Evolutionary conservation across 2,888 invertebrate genomes (phyloP).

Genomic region (Aleiodes alternator): DNA sequence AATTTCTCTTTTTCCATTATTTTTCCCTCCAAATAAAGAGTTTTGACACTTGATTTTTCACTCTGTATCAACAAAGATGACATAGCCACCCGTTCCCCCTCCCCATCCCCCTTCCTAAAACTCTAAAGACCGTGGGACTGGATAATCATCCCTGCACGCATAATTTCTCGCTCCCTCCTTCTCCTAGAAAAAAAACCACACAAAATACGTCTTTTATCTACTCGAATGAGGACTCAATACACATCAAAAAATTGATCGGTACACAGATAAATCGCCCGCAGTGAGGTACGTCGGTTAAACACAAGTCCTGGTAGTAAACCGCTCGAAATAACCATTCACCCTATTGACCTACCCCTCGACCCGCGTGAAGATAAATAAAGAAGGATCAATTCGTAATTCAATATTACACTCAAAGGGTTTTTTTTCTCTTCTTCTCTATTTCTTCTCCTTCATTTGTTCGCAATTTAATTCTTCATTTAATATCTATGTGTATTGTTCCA

Average conservation of each 20-base stretch:
- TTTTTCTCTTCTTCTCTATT: too few relatives aligned
- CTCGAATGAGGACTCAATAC: slow-evolving; percentile 25
- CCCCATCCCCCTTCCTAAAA: too few relatives aligned
- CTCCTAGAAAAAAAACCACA: too few relatives aligned
- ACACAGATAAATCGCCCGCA: slow-evolving; percentile 24
- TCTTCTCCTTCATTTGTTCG: slow-evolving; percentile 23
- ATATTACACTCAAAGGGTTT: slow-evolving; percentile 39
- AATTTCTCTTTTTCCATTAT: too few relatives aligned
- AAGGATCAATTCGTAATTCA: slow-evolving; percentile 41
- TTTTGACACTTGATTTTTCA: too few relatives aligned
- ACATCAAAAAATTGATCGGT: slow-evolving; percentile 12
- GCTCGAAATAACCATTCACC: slow-evolving; percentile 17
- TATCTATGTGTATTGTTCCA: background rate
- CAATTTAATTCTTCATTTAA: slow-evolving; percentile 24
- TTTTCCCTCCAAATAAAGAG: too few relatives aligned
- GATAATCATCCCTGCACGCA: too few relatives aligned
- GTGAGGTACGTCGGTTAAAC: slow-evolving; percentile 16
- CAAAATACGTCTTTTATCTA: background rate
- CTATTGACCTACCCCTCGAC: background rate
- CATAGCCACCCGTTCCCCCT: too few relatives aligned
- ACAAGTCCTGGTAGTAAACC: background rate
- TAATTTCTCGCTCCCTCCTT: too few relatives aligned
- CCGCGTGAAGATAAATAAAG: slow-evolving; percentile 21
- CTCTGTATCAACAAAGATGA: too few relatives aligned
- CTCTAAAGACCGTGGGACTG: too few relatives aligned